Evolutionary conservation across 1,140 invertebrate species (phyloP).

Genomic region (Metaphire vulgaris): DNA sequence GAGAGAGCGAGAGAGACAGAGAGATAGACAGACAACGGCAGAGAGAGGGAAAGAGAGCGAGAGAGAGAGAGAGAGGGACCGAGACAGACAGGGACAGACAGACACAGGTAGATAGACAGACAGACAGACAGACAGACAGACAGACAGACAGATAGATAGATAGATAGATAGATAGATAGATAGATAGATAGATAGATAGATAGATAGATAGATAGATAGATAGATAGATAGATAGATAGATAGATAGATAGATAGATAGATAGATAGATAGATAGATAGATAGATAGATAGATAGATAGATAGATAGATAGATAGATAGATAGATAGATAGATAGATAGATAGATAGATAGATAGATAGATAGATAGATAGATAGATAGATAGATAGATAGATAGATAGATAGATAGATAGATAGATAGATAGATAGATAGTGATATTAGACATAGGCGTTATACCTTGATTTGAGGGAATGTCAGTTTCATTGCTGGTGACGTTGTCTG

Average conservation of each 20-base stretch:
- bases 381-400: background rate
- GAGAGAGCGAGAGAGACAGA: background rate
- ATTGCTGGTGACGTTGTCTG: background rate
- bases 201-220: background rate
- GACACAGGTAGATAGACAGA: background rate
- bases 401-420: background rate
- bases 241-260: background rate
- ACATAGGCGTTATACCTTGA: background rate
- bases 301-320: background rate
- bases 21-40: background rate
- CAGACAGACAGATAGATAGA: background rate
- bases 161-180: background rate
- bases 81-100: background rate
- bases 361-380: background rate
- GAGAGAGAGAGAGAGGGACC: background rate
- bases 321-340: background rate
- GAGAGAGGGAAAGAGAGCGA: background rate
- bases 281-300: background rate
- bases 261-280: background rate
- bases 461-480: background rate
- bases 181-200: background rate
- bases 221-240: background rate
- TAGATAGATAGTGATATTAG: background rate
- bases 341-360: background rate
- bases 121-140: background rate